These are phyloP conservation scores for Dicerorhinus sumatrensis DNA, from an alignment of 2,113 vertebrate genomes.

Conservation along the genomic window DNA sequence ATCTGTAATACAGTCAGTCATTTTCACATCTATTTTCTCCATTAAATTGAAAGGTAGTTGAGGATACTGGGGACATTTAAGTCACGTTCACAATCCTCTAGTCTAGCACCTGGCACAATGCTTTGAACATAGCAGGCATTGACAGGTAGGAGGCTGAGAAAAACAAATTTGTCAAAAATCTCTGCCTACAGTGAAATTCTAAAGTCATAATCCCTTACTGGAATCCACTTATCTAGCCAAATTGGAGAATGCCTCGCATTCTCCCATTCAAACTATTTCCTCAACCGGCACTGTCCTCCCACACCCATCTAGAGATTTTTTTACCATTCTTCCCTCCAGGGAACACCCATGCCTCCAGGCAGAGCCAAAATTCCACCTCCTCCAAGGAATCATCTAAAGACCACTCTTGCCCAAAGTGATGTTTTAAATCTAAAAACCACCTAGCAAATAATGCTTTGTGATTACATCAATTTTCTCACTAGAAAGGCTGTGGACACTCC, in stretches of 20 bases:
- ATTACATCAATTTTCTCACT: neutral
- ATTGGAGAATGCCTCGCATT: neutral
- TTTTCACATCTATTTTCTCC: neutral
- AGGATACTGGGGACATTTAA: neutral
- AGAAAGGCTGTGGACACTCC: neutral
- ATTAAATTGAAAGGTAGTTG: neutral
- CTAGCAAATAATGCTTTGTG: neutral
- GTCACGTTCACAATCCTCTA: conserved; percentile 24
- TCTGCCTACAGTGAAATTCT: neutral
- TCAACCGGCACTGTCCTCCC: neutral
- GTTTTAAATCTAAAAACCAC: conserved; percentile 6
- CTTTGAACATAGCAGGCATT: neutral
- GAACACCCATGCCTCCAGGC: neutral
- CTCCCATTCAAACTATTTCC: neutral
- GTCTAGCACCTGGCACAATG: neutral
- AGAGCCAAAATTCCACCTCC: neutral
- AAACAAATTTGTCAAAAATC: conserved; percentile 41
- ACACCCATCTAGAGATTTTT: neutral
- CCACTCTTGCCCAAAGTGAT: neutral
- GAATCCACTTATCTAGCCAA: neutral
- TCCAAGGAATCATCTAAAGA: neutral
- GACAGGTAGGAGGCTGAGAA: neutral
- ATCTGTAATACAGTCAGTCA: neutral
- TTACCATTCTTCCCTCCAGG: neutral
- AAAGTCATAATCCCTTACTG: conserved; percentile 18